Conservation (phyloP, 2,888 invertebrate genomes). For the Steinernema scapterisci region DNA sequence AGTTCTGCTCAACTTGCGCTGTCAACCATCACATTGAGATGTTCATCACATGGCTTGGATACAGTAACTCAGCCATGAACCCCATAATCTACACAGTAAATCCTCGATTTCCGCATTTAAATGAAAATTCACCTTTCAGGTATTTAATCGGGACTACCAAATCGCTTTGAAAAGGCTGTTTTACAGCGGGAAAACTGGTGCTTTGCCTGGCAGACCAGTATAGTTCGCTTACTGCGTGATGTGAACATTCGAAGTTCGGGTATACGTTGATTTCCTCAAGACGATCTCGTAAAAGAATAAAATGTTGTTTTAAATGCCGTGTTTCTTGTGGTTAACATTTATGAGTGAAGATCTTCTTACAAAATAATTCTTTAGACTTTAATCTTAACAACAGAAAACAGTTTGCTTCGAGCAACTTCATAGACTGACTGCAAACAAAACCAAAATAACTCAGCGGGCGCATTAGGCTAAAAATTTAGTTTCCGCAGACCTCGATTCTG, state of each 20-base stretch:
- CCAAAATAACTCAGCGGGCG: too few relatives aligned
- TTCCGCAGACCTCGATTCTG: too few relatives aligned
- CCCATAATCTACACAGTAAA: constrained; percentile 67
- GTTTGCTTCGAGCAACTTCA: too few relatives aligned
- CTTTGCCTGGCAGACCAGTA: constrained; percentile 3
- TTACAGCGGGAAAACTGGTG: constrained; percentile 38
- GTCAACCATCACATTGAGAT: constrained; percentile 66
- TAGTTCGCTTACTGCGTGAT: neutral
- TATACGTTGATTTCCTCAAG: neutral
- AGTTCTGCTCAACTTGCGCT: constrained; percentile 61
- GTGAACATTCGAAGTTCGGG: neutral
- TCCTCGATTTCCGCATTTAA: neutral
- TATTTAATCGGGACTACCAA: constrained; percentile 67
- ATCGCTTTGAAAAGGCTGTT: constrained; percentile 66
- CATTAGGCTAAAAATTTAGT: too few relatives aligned
- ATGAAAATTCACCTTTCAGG: constrained; percentile 45
- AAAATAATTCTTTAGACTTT: too few relatives aligned
- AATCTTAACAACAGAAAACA: too few relatives aligned
- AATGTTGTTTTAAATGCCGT: neutral
- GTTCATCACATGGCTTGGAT: constrained; percentile 68
- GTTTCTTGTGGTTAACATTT: too few relatives aligned
- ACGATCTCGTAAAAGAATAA: constrained; percentile 3
- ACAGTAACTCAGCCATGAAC: constrained; percentile 66
- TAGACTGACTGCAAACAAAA: too few relatives aligned
- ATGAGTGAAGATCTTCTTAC: too few relatives aligned